Evolutionary conservation across 2,888 invertebrate species (phyloP).

Genomic region (Dasysyrphus albostriatus): DNA sequence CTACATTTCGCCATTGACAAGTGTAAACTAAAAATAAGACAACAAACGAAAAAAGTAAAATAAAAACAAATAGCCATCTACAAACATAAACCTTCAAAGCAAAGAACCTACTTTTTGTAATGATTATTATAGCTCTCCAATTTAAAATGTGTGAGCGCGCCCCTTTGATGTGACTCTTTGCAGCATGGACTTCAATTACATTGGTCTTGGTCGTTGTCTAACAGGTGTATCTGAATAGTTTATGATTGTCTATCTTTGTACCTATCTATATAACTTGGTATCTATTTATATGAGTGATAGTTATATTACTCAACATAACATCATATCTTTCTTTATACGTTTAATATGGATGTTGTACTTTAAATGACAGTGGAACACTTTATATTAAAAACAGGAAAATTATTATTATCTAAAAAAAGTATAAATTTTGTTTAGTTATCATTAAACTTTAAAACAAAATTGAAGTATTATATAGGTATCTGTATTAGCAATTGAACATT

Average conservation of each 20-base stretch:
- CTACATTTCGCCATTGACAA: slow-evolving; percentile 51
- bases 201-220: slow-evolving; percentile 36
- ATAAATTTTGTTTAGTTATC: not conserved
- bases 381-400: no score
- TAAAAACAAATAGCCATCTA: not conserved
- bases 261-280: slow-evolving; percentile 12
- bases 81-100: slow-evolving; percentile 34
- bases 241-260: slow-evolving; percentile 48
- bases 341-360: not conserved
- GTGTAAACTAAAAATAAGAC: slow-evolving; percentile 27
- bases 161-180: slow-evolving; percentile 62
- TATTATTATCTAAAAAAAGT: not conserved
- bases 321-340: slow-evolving; percentile 26
- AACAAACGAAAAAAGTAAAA: slow-evolving; percentile 15
- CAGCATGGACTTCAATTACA: slow-evolving; percentile 54
- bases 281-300: slow-evolving; percentile 52
- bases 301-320: slow-evolving; percentile 53
- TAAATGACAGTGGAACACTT: not conserved
- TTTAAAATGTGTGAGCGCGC: slow-evolving; percentile 17
- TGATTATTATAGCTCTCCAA: slow-evolving; percentile 60
- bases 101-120: slow-evolving; percentile 46
- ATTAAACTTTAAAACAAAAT: no score
- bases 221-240: slow-evolving; percentile 73
- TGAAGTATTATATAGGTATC: no score
- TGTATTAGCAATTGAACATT: no score